Conservation (phyloP, 2,888 invertebrate species). For the Anodontia alba region DNA sequence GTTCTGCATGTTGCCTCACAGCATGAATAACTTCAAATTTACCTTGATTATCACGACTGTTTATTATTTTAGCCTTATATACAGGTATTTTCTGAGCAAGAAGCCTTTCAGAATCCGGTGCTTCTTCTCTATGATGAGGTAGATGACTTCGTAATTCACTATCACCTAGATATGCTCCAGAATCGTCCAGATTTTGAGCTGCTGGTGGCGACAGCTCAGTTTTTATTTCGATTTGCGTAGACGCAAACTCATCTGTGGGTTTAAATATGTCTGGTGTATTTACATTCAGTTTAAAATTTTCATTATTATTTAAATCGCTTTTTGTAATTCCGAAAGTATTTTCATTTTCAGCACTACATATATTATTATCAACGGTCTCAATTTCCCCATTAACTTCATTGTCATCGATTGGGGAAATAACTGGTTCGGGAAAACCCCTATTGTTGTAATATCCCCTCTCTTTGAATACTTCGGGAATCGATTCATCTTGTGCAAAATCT, state of each 20-base stretch:
- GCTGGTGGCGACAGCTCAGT: slow-evolving; percentile 13
- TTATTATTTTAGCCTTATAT: slow-evolving; percentile 71
- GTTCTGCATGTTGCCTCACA: slow-evolving; percentile 67
- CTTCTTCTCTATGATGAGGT: background rate
- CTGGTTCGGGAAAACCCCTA: slow-evolving; percentile 34
- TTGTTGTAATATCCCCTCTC: background rate
- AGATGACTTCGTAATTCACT: background rate
- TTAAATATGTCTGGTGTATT: background rate
- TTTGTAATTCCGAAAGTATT: slow-evolving; percentile 5
- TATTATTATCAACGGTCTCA: background rate
- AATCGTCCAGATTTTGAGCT: background rate
- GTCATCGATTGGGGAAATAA: slow-evolving; percentile 58
- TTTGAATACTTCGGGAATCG: background rate
- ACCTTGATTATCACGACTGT: slow-evolving; percentile 78
- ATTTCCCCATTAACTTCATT: background rate
- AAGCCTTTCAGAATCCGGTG: slow-evolving; percentile 43
- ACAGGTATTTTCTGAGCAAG: slow-evolving; percentile 64
- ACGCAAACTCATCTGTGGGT: background rate
- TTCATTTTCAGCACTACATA: background rate
- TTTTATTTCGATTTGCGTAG: slow-evolving; percentile 10
- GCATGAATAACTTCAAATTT: slow-evolving; percentile 67
- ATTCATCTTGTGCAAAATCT: background rate
- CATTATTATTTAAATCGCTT: slow-evolving; percentile 69
- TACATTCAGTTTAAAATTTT: slow-evolving; percentile 17
- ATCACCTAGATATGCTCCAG: background rate